Base-by-base conservation (phyloP, 2,797 vertebrate species). In the Staurois parvus region DNA sequence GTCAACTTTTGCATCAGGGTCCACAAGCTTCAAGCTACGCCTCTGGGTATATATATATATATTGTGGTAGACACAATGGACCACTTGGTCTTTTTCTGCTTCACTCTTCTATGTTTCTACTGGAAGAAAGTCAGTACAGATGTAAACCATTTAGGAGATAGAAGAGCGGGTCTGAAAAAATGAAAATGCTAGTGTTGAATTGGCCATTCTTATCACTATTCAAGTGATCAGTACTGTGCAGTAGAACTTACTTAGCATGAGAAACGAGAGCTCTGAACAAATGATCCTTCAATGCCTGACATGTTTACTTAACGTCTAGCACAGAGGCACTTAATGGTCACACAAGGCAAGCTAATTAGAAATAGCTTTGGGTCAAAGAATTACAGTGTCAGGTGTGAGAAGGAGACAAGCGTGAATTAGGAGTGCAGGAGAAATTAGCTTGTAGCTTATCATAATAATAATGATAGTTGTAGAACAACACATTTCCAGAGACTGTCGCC, bases 231-330 rank as follows among this genome's bases (percentile, higher is more conserved):
- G 75, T 64, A 69, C 21, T 76, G 62, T 76, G 81, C 26, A 80
- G 77, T 17, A 80, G 48, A 56, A 29, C 74, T 30, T 77, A 85
- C 62, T 85, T 80, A 75, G 72, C 76, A 85, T 85, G 84, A 32
- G 59, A 79, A 79, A 66, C 69, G 73, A 70, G 59, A 77, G 64
- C 52, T 48, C 70, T 30, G 52, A 80, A 74, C 84, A 80, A 85
- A 80, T 85, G 84, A 85, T 80, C 72, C 62, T 75, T 85, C 77
- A 80, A 73, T 79, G 84, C 70, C 84, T 85, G 84, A 80, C 84
- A 85, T 80, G 84, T 80, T 80, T 85, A 85, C 83, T 85, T 85
- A 85, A 85, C 83, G 29, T 85, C 83, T 85, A 79, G 83, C 69
- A 79, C 29, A 29, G 59, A 64, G 48, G 26, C 76, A 79, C 76